phyloP scores from a whole-genome alignment of 2,888 invertebrate species.

The Cabera pusaria region DNA sequence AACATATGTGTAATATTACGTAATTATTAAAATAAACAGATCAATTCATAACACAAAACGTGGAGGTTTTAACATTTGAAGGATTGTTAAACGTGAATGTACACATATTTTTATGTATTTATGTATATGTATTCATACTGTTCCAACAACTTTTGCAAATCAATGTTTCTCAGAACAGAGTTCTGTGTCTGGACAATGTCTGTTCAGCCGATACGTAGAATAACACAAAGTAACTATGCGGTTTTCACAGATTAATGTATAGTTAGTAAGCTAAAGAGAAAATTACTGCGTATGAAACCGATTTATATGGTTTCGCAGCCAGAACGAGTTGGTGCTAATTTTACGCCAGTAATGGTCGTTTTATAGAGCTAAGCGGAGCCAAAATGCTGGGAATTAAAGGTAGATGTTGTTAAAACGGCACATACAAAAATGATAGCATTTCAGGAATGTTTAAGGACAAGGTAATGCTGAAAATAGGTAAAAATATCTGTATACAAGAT shows the following conservation, averaged over 20 bases:
- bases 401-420: too few relatives aligned
- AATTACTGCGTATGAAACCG: slow-evolving; percentile 16
- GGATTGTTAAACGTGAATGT: too few relatives aligned
- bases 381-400: slow-evolving; percentile 10
- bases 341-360: slow-evolving; percentile 17
- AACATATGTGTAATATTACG: too few relatives aligned
- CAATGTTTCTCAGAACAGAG: slow-evolving; percentile 40
- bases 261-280: slow-evolving; percentile 3
- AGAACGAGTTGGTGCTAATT: slow-evolving; percentile 20
- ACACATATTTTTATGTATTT: too few relatives aligned
- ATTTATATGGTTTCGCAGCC: slow-evolving; percentile 13
- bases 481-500: too few relatives aligned
- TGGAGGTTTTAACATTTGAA: slow-evolving; percentile 1
- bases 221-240: too few relatives aligned
- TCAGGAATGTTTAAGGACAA: too few relatives aligned
- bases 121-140: too few relatives aligned
- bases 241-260: slow-evolving; percentile 8
- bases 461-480: too few relatives aligned
- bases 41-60: too few relatives aligned
- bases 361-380: slow-evolving; percentile 16
- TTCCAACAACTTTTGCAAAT: slow-evolving; percentile 47
- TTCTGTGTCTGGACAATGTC: slow-evolving; percentile 47
- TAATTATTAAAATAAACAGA: too few relatives aligned
- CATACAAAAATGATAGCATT: too few relatives aligned
- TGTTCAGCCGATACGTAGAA: slow-evolving; percentile 29